phyloP scores from a whole-genome alignment of 2,113 vertebrate species.

The Sylvietta virens region DNA sequence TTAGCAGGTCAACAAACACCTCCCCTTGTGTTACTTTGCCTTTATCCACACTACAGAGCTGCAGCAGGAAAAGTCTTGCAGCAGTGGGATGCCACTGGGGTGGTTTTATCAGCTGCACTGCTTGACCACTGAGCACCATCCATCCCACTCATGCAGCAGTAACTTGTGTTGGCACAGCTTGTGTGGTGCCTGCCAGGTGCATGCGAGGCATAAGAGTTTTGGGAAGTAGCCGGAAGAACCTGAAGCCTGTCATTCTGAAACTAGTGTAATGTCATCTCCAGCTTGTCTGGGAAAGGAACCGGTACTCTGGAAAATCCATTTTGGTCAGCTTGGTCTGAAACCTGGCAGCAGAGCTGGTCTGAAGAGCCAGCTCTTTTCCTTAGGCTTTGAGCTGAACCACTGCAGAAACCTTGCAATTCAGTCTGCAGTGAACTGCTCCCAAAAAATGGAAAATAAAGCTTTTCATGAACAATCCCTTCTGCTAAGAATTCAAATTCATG shows the following conservation, averaged over 20 bases:
- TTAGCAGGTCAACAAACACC: background rate
- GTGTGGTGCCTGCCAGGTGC: rapidly evolving
- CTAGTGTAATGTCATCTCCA: background rate
- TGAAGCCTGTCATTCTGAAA: background rate
- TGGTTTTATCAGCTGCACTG: background rate
- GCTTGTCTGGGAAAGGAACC: background rate
- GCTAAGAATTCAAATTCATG: background rate
- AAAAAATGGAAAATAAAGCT: background rate
- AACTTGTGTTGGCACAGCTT: background rate
- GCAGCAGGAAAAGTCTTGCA: background rate
- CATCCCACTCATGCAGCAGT: background rate
- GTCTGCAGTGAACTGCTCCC: background rate
- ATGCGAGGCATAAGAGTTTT: background rate
- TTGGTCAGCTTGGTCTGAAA: background rate
- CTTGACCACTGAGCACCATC: background rate
- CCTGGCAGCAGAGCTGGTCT: background rate
- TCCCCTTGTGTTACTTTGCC: background rate
- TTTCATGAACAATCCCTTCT: background rate
- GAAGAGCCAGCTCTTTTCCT: background rate
- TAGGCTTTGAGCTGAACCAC: background rate
- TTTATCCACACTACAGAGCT: background rate
- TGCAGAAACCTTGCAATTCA: background rate
- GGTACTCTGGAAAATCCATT: background rate
- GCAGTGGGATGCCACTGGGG: background rate
- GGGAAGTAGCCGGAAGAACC: background rate